Base-by-base conservation (phyloP, 2,888 invertebrate species). In the Archips crataeganus region DNA sequence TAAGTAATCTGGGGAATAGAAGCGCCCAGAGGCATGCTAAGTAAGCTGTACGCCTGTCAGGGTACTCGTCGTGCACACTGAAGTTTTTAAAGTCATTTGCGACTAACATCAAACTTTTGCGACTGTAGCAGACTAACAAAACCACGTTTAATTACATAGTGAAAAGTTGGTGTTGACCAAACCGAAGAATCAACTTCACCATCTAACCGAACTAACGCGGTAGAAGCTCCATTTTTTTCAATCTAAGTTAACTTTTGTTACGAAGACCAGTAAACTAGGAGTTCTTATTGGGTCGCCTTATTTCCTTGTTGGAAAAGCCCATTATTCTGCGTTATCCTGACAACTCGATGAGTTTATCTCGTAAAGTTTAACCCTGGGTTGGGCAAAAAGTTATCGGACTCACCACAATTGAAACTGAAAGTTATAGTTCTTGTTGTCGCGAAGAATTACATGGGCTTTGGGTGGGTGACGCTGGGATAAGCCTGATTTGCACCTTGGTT, bases 311-410 rank as follows among this genome's bases (percentile, higher is more conserved):
- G 64, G 71, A 59, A 57, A 54, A 60, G 49, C 65, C 74, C 74
- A 70, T 74, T 70, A 74, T 61, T 74, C 60, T 54, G 36, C 65
- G 74, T 74, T 74, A 69, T 61, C 64, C 51, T 74, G 74, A 74
- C 74, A 68, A 59, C 68, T 36, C 74, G 70, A 69, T 70, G 74
- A 74, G 69, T 74, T 74, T 74, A 74, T 74, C 74, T 69, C 65
- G 63, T 63, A 61, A 70, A 74, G 74, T 74, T 74, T 74, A 74
- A 70, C 74, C 74, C 74, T 45, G 69, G 69, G 54, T 73, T 69
- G 54, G 63, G 65, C 70, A 69, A 70, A 70, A 74, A 74, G 42
- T 74, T 74, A 74, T 74, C 65, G 60, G 51, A n/a, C 34, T 54
- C 3, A 47, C 70, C 70, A 54, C 72, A 63, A 57, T 51, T 63